Evolutionary conservation across 2,888 invertebrate species (phyloP).

Genomic region (Dasysyrphus tricinctus): DNA sequence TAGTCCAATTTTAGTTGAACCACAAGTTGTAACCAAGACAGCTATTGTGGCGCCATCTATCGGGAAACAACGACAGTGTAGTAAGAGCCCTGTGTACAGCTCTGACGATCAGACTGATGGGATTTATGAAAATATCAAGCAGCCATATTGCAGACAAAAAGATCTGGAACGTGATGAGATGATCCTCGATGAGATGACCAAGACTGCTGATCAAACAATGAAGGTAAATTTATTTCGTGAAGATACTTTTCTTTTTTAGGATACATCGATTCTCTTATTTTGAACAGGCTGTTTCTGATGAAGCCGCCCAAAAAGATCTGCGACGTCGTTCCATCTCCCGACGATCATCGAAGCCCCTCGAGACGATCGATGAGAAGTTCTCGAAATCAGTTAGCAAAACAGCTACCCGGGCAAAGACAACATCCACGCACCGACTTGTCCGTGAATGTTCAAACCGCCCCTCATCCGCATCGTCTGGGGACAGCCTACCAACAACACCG

Average conservation of each 20-base stretch:
- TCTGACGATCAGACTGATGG: conserved; percentile 59
- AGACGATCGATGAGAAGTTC: conserved; percentile 82
- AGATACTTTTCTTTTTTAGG: not conserved
- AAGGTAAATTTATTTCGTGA: conserved; percentile 78
- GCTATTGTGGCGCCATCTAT: conserved; percentile 62
- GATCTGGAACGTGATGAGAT: conserved; percentile 82
- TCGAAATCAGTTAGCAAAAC: conserved; percentile 78
- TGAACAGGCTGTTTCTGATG: conserved; percentile 85
- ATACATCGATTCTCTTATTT: not conserved
- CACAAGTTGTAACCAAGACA: conserved; percentile 66
- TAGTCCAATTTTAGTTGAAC: conserved; percentile 79
- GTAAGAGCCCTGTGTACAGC: conserved; percentile 55
- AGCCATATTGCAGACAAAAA: conserved; percentile 80
- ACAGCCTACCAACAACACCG: conserved; percentile 80
- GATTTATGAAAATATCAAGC: conserved; percentile 70
- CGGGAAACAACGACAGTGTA: conserved; percentile 54
- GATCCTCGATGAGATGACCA: conserved; percentile 85
- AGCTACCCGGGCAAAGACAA: conserved; percentile 80
- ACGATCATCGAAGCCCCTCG: conserved; percentile 81
- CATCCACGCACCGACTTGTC: conserved; percentile 76
- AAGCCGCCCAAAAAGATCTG: conserved; percentile 82
- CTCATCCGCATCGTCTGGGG: conserved; percentile 82
- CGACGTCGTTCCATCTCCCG: conserved; percentile 80
- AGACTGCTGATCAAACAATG: conserved; percentile 86
- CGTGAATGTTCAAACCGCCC: conserved; percentile 77